These are phyloP conservation scores for Euzetes globulus DNA, from an alignment of 2,888 invertebrate genomes.

Conservation along the genomic window DNA sequence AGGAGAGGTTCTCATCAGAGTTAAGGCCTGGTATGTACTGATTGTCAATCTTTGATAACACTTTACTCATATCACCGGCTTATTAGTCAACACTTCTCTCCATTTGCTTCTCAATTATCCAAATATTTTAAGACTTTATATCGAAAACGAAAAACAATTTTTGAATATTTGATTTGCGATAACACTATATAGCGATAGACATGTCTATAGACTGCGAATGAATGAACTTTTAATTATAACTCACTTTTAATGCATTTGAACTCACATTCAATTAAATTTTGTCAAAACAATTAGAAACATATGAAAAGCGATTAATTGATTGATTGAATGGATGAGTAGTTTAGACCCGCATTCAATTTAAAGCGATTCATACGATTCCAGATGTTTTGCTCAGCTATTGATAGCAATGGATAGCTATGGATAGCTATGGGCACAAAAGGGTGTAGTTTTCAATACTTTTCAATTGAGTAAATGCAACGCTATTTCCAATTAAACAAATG, in stretches of 20 bases:
- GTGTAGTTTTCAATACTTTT: conserved; percentile 14
- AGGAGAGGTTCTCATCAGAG: conserved; percentile 65
- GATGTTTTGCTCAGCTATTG: conserved; percentile 3
- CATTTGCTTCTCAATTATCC: neutral
- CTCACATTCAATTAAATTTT: neutral
- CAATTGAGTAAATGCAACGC: neutral
- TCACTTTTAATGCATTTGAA: neutral
- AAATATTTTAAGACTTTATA: neutral
- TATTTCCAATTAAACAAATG: conserved; percentile 18
- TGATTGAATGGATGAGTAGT: neutral
- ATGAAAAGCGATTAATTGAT: neutral
- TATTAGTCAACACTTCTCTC: neutral
- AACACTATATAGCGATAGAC: neutral
- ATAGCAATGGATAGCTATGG: too few species aligned
- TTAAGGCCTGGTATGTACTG: conserved; percentile 70
- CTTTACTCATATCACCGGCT: neutral
- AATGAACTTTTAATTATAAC: conserved; percentile 1
- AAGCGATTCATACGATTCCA: neutral
- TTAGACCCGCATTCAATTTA: conserved; percentile 6
- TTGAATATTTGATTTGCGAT: neutral
- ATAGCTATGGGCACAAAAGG: neutral
- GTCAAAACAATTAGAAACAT: neutral
- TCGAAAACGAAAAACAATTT: neutral
- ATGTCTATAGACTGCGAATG: neutral
- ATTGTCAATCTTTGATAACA: neutral